Evolutionary conservation across 2,888 invertebrate species (phyloP).

Genomic region (Apodemia duryi): DNA sequence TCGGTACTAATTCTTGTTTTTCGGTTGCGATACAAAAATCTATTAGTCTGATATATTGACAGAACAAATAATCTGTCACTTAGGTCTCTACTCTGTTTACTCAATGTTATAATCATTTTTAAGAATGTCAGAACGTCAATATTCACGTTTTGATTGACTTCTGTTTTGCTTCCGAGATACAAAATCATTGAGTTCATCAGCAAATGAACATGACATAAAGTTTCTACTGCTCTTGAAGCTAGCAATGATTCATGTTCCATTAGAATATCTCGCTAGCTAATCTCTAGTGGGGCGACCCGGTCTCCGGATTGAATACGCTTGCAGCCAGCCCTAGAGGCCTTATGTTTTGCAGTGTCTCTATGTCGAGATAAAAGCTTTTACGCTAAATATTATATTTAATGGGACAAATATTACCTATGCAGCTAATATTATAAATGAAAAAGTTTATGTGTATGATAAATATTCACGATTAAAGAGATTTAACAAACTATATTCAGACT

Average conservation of each 20-base stretch:
- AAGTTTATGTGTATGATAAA: too few relatives aligned
- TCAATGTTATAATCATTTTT: too few relatives aligned
- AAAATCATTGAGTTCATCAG: conserved; percentile 18
- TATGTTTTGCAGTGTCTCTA: conserved; percentile 10
- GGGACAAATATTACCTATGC: background rate
- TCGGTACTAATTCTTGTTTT: too few relatives aligned
- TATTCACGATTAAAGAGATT: too few relatives aligned
- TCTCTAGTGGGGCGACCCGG: conserved; percentile 40
- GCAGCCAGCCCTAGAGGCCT: conserved; percentile 36
- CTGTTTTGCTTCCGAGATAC: background rate
- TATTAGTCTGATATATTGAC: too few relatives aligned
- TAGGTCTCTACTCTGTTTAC: too few relatives aligned
- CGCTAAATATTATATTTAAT: conserved; percentile 1
- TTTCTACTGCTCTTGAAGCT: conserved; percentile 7
- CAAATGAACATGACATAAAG: conserved; percentile 19
- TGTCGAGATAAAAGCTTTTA: conserved; percentile 9
- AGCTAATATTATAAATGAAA: too few relatives aligned
- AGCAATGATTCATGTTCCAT: conserved; percentile 33
- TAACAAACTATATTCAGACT: too few relatives aligned
- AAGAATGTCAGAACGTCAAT: too few relatives aligned
- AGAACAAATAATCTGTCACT: too few relatives aligned
- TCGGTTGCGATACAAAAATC: too few relatives aligned
- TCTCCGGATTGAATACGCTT: conserved; percentile 35
- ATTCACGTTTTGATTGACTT: background rate
- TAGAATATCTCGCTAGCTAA: conserved; percentile 42